These are phyloP conservation scores for Trichosurus vulpecula DNA, from an alignment of 2,797 vertebrate genomes.

Conservation along the genomic window DNA sequence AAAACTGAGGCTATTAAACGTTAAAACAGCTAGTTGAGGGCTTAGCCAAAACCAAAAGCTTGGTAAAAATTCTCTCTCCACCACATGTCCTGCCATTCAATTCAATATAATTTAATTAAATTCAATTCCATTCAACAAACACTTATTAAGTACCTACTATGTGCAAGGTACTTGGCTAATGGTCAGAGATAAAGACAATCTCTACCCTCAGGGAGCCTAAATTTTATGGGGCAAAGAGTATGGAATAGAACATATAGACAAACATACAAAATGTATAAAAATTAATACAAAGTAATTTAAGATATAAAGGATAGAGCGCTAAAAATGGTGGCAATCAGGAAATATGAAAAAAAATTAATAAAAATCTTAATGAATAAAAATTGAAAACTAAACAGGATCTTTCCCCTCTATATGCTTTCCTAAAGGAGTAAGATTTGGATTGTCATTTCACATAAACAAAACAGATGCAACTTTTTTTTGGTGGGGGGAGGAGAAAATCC, in stretches of 20 bases:
- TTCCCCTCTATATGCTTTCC: conserved; percentile 29
- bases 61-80: conserved; percentile 1
- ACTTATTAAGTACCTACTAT: background rate
- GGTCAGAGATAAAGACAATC: background rate
- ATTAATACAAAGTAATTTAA: background rate
- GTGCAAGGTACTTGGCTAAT: background rate
- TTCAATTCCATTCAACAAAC: background rate
- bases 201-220: background rate
- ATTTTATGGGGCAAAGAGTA: background rate
- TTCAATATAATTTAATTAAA: background rate
- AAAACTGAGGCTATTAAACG: conserved; percentile 3
- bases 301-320: background rate
- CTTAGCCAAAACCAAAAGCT: conserved; percentile 46
- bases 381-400: conserved; percentile 36
- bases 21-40: conserved; percentile 42
- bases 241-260: background rate
- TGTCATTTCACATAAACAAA: conserved; percentile 61
- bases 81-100: conserved; percentile 16
- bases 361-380: background rate
- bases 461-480: conserved; percentile 42
- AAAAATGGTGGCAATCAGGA: background rate
- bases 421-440: conserved; percentile 40
- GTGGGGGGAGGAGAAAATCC: conserved; percentile 13
- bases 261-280: background rate
- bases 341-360: no score